Base-by-base conservation (phyloP, 2,888 invertebrate genomes). In the Metalampra italica region DNA sequence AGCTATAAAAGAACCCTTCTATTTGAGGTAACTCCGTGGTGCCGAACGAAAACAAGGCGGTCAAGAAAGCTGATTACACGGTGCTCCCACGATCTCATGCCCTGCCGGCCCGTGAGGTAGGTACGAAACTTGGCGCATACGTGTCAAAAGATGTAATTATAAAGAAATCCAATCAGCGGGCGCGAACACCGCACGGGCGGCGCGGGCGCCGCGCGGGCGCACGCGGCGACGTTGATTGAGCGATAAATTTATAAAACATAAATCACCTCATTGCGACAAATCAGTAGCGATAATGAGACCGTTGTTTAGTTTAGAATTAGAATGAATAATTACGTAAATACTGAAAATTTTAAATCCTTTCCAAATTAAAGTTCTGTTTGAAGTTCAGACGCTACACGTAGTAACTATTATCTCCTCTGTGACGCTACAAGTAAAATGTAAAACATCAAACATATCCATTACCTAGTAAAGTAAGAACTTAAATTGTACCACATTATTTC, bases 61-160 rank as follows among this genome's bases (percentile, higher is more conserved):
- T 75, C 78, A 85, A 78, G 87, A 86, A 84, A 85, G 78, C 81
- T 86, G 87, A 87, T 86, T 87, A 84, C 75, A 85, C 81, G 83
- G 82, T 84, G 85, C 82, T 88, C 88, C 86, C 88, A 88, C 88
- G 88, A 83, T 86, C 87, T 78, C 82, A 62, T 81, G 82, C 73
- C 82, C 83, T 72, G 78, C 72, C 83, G 75, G 78, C 76, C 72
- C 68, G 76, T 68, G 73, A 75, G 76, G 85, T 80, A 75, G 76
- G 85, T 80, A 85, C 83, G 82, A 87, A 87, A 83, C 87, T 85
- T 88, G 81, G 82, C 86, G 81, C 82, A 78, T 82, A 84, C 86
- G 78, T 84, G 88, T 89, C 88, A 88, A 88, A 89, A 88, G 84
- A 87, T 85, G 86, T 89, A 89, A 89, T 89, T 89, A 88, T 84